phyloP scores from a whole-genome alignment of 2,888 invertebrate genomes.

The Tetragonula carbonaria region DNA sequence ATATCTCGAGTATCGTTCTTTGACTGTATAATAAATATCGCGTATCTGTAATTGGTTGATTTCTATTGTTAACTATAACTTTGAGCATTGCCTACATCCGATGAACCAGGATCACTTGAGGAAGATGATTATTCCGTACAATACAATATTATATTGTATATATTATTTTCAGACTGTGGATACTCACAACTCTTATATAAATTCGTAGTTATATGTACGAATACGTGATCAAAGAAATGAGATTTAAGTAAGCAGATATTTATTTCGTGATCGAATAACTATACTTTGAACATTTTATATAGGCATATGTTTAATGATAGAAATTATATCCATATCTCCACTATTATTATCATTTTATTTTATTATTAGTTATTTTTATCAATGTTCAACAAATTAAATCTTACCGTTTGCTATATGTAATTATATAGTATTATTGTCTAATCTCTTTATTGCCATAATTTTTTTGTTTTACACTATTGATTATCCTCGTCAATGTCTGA shows the following conservation, averaged over 20 bases:
- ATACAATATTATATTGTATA: no score
- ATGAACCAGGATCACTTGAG: no score
- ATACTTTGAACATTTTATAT: not conserved
- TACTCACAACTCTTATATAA: not conserved
- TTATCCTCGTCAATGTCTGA: no score
- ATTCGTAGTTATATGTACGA: not conserved
- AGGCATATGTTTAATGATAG: not conserved
- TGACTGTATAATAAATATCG: not conserved
- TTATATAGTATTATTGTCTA: not conserved
- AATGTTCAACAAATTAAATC: not conserved
- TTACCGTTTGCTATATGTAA: not conserved
- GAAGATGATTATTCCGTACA: no score
- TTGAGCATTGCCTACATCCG: no score
- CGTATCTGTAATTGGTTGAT: not conserved
- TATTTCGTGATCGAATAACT: not conserved
- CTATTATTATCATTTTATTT: not conserved
- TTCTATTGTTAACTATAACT: no score
- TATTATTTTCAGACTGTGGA: not conserved
- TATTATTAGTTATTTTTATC: rapidly evolving
- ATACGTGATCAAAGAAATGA: not conserved
- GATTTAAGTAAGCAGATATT: not conserved
- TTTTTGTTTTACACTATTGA: no score
- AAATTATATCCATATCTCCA: not conserved
- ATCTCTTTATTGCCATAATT: no score
- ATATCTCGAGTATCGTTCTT: not conserved